Evolutionary conservation across 2,113 vertebrate species (phyloP).

Genomic region (Nettapus auritus): DNA sequence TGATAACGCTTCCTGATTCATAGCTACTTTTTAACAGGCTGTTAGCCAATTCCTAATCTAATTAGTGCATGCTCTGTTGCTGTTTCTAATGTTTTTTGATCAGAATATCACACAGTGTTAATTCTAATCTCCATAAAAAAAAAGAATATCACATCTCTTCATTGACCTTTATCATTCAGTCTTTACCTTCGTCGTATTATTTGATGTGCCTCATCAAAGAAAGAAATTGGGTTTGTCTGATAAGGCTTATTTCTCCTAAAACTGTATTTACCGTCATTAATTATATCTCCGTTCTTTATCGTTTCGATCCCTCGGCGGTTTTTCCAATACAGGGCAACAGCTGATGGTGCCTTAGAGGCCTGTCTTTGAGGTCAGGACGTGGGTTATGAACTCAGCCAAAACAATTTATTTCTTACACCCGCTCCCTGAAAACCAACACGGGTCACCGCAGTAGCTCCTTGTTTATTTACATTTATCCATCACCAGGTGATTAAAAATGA

Average conservation of each 20-base stretch:
- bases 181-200: slow-evolving; percentile 62
- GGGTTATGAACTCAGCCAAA: neutral
- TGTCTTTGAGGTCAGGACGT: neutral
- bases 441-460: neutral
- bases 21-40: slow-evolving; percentile 64
- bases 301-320: neutral
- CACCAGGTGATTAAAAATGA: neutral
- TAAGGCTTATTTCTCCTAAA: slow-evolving; percentile 61
- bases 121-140: slow-evolving; percentile 64
- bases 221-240: slow-evolving; percentile 57
- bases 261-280: slow-evolving; percentile 47
- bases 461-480: neutral
- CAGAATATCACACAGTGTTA: slow-evolving; percentile 60
- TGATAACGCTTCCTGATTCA: slow-evolving; percentile 30
- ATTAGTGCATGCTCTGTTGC: slow-evolving; percentile 62
- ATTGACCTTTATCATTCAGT: slow-evolving; percentile 61
- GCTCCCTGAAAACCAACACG: accelerated
- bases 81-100: slow-evolving; percentile 66
- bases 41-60: slow-evolving; percentile 66
- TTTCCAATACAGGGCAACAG: neutral
- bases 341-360: neutral
- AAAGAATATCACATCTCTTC: slow-evolving; percentile 54
- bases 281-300: neutral
- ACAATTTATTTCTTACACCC: neutral
- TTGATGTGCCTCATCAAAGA: slow-evolving; percentile 64